Evolutionary conservation across 2,797 vertebrate species (phyloP).

Genomic region (Echeneis naucrates): DNA sequence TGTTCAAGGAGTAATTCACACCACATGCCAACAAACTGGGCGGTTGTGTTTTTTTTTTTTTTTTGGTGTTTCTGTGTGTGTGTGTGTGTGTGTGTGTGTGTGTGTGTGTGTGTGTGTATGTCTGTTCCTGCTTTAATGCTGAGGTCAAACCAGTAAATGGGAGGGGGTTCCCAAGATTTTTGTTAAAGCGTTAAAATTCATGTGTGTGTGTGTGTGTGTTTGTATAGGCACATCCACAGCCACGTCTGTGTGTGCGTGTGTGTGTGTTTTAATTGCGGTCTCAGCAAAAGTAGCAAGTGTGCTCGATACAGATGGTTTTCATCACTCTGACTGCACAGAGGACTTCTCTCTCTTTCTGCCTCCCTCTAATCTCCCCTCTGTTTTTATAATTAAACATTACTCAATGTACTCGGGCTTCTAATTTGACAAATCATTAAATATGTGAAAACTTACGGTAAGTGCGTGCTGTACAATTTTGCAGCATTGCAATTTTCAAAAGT

Average conservation of each 20-base stretch:
- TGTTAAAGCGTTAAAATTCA: constrained; percentile 71
- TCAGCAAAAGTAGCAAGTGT: constrained; percentile 85
- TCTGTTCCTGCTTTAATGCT: constrained; percentile 73
- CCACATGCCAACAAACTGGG: constrained; percentile 85
- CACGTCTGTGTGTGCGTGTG: constrained; percentile 35
- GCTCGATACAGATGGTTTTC: constrained; percentile 85
- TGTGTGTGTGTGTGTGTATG: constrained; percentile 52
- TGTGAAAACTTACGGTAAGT: constrained; percentile 40
- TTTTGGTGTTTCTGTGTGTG: constrained; percentile 55
- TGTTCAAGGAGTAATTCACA: constrained; percentile 85
- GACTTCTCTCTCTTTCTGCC: constrained; percentile 59
- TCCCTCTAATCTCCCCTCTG: constrained; percentile 61
- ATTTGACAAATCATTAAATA: constrained; percentile 70
- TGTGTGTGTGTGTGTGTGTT: constrained; percentile 44
- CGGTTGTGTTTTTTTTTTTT: constrained; percentile 66
- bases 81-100: no score
- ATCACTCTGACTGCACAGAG: constrained; percentile 77
- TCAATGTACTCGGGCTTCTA: constrained; percentile 65
- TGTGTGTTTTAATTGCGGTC: constrained; percentile 83
- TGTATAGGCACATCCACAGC: constrained; percentile 39
- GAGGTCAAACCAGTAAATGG: constrained; percentile 82
- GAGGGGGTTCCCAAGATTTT: constrained; percentile 72
- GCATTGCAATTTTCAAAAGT: constrained; percentile 30
- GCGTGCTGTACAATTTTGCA: constrained; percentile 32
- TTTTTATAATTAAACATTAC: constrained; percentile 71